phyloP scores from a whole-genome alignment of 2,797 vertebrate genomes.

The Coilia nasus region DNA sequence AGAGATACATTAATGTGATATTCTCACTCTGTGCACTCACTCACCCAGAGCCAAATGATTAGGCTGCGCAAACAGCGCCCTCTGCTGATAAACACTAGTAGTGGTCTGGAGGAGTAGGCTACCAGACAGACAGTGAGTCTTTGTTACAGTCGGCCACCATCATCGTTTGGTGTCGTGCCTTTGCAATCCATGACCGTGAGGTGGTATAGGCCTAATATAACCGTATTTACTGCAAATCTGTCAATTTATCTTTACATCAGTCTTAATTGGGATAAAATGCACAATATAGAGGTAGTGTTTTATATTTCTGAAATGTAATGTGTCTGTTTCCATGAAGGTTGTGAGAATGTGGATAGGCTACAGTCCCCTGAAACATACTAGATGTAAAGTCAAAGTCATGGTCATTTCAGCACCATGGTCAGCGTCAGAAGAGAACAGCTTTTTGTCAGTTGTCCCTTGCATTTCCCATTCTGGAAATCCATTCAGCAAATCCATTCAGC shows the following conservation, averaged over 20 bases:
- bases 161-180: background rate
- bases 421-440: conserved; percentile 20
- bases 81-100: conserved; percentile 33
- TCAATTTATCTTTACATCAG: too few relatives aligned
- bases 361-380: background rate
- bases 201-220: background rate
- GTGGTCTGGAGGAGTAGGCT: background rate
- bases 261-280: too few relatives aligned
- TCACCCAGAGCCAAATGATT: background rate
- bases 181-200: background rate
- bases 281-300: too few relatives aligned
- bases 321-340: background rate
- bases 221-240: too few relatives aligned
- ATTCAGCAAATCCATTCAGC: background rate
- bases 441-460: too few relatives aligned
- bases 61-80: conserved; percentile 15
- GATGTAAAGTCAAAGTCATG: background rate
- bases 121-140: too few relatives aligned
- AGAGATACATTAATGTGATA: background rate
- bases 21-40: background rate
- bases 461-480: background rate
- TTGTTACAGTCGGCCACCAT: background rate
- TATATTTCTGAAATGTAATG: too few relatives aligned
- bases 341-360: background rate
- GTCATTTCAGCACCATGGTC: conserved; percentile 57